These are phyloP conservation scores for Strigamia transsilvanica DNA, from an alignment of 2,888 invertebrate genomes.

Conservation along the genomic window DNA sequence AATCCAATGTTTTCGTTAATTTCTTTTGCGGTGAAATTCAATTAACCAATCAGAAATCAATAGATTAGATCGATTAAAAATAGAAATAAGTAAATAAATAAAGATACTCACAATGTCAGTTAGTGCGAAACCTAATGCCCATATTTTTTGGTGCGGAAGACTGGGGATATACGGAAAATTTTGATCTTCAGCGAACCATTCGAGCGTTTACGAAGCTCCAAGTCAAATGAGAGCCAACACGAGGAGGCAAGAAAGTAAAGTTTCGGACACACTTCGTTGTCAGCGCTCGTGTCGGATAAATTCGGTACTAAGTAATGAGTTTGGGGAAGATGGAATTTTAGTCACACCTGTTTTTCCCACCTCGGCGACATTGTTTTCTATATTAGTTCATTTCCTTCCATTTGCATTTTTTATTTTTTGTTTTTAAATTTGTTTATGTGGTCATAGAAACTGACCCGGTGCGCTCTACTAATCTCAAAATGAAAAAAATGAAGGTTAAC, in stretches of 20 bases:
- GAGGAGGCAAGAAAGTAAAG: not conserved
- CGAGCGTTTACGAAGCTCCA: not conserved
- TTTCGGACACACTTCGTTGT: not conserved
- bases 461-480: conserved; percentile 12
- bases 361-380: not conserved
- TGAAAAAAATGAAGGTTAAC: not conserved
- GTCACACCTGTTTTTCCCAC: too few species aligned
- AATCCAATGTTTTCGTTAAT: not conserved
- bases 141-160: not conserved
- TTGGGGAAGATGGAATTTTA: not conserved
- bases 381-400: too few species aligned
- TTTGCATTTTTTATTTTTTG: not conserved
- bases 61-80: not conserved
- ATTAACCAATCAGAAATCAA: not conserved
- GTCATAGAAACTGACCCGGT: not conserved
- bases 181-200: not conserved
- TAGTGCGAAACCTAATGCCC: not conserved
- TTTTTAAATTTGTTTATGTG: not conserved
- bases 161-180: not conserved
- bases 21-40: too few species aligned
- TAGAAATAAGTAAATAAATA: not conserved
- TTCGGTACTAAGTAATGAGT: not conserved
- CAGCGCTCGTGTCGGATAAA: not conserved
- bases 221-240: not conserved
- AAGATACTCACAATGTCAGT: not conserved